Base-by-base conservation (phyloP, 2,888 invertebrate genomes). In the Drosophila hamatofila region DNA sequence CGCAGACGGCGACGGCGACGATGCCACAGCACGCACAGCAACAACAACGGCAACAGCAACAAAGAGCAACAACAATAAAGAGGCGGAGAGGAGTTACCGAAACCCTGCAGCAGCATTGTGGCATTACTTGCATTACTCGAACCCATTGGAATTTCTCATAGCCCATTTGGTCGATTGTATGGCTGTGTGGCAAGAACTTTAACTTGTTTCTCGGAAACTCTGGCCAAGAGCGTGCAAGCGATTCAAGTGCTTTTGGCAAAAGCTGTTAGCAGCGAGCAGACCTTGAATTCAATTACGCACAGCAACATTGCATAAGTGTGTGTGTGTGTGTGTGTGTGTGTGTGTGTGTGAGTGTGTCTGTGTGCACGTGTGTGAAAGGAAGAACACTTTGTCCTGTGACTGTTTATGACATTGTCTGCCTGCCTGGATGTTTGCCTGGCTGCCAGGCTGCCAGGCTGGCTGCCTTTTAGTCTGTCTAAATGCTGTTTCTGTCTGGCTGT, bases 121-220 rank as follows among this genome's bases (percentile, higher is more conserved):
- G 70, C 79, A 79, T 78, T 72, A 78, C 83, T 88, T 88, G 84
- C 84, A 89, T 87, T 84, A 86, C 89, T 74, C 60, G 56, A 42
- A 27, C 70, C 30, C 71, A 70, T 75, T 78, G 88, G 89, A 87
- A 84, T 84, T 84, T 71, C 79, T 75, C 75, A 73, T n/a, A 62
- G 65, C 76, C 61, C 75, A 59, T 66, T 72, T 54, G 56, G 51
- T 46, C 21, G 52, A 23, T 18, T 14, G 14, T n/a, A n/a, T 55
- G 39, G 71, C 60, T 42, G 27, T 52, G 57, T 57, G 58, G 58
- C 62, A 54, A 23, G 79, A 68, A 75, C 68, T 64, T 82, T 80
- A 85, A 89, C 89, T 84, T 87, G 88, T 87, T 85, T 85, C 88
- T 84, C 63, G 79, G 84, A 84, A 85, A 79, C 72, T 56, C 44